Evolutionary conservation across 2,888 invertebrate species (phyloP), one percentile per base, ranked within the genome.

Genomic region (Pseudococcus jackbeardsleyi): DNA sequence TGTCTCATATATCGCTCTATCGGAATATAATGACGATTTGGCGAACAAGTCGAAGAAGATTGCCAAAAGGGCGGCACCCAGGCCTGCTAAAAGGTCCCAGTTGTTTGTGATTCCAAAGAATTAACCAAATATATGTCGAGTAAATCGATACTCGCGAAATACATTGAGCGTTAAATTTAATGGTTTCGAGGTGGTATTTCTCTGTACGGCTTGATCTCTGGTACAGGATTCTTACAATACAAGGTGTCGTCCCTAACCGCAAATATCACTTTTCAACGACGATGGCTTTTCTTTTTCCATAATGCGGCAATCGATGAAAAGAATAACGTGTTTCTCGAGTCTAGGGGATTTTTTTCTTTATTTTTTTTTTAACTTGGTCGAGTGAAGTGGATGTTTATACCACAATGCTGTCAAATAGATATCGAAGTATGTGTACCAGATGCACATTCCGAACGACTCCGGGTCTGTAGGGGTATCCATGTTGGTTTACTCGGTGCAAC

Each of bases 91-190:
- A 77, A 77, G 77, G 77, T 77, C 1, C 39, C 39, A 39, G 12
- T 77, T 77, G 77, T 77, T 77, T 77, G 77, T 39, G 15, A 77
- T 77, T 77, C 26, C 77, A 15, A 77, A 77, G 77, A 77, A 77
- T 77, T 77, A 77, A 77, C 77, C 77, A 77, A 77, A 77, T 77
- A 77, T 39, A 39, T 77, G 64, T 39, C 77, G 77, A 77, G 39
- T 33, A 39, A 77, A 86, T 86, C 86, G 86, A 68, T 86, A 85
- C 59, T 85, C 33, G 22, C 26, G 59, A 85, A 85, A 68, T 86
- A 86, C 64, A 86, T 86, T 42, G 86, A 86, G 86, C 68, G 86
- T 86, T 86, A 86, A 86, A 86, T 86, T 86, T 86, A 86, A 86
- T 86, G 68, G 68, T 19, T 17, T 48, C 77, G 77, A 77, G 64